Base-by-base conservation (phyloP, 2,797 vertebrate species). In the Acanthornis magna region DNA sequence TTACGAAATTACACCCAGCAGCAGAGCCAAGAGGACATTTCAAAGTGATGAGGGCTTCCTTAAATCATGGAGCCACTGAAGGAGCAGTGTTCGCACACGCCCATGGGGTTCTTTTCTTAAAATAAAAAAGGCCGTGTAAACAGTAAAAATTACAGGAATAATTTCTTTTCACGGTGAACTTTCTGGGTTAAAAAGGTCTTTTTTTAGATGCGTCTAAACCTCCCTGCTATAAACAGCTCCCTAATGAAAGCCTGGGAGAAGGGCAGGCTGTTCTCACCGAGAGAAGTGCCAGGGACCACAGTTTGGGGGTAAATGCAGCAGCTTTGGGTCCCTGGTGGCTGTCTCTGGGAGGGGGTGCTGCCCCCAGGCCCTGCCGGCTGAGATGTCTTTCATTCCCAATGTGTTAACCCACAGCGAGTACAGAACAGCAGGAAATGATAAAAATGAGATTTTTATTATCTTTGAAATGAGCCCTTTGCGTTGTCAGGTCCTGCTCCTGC, bases 371-470 rank as follows among this genome's bases (percentile, higher is more conserved):
- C 12, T 27, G 26, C 26, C 32, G 53, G 34, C 34, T 50, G 38
- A 30, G 48, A 9, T 20, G 7, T 18, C 16, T 27, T 3, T 38
- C 3, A 0, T 54, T 54, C 32, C 32, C 30, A 3, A 1, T n/a
- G 13, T 3, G 4, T 45, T 50, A 54, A 53, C 22, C 12, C 17
- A 8, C 36, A 43, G 53, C 0, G 2, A 71, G 19, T 16, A 2
- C 10, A 1, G 7, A 50, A 11, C 5, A 54, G 27, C 11, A 68
- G 13, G 50, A 81, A 78, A 50, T 63, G 0, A 8, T 50, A 18
- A 40, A 32, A 80, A n/a, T 2, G 4, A 19, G 2, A 14, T 4
- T 10, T 77, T 2, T 21, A 4, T 15, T 48, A 7, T 13, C 53
- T 27, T 19, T 30, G 14, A 48, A 82, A 38, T 36, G 5, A 42